Evolutionary conservation across 2,797 vertebrate genomes (phyloP), one percentile per base, ranked within the genome.

Genomic region (Sciurus vulgaris): DNA sequence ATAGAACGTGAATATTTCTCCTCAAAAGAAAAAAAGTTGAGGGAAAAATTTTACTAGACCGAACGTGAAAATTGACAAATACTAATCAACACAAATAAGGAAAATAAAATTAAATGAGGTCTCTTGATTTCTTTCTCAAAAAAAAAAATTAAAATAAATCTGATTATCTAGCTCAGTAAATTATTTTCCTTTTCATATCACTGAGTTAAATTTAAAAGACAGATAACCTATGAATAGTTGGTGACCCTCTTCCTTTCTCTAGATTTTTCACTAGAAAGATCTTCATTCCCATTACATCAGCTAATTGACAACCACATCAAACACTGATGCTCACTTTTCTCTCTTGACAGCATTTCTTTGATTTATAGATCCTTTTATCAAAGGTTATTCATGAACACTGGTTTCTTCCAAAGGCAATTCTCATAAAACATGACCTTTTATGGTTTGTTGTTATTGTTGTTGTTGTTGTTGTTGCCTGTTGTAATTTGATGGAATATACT

Each of bases 341-440:
- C 4, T 89, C 44, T 94, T 81, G 14, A 74, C 69, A 61, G 93
- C 17, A 33, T 35, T 85, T 69, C 77, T 95, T 44, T 74, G 41
- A 86, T 97, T 96, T 86, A 79, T 76, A 13, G 82, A 96, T 96
- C 84, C 74, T 67, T 95, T 67, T 88, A 86, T 38, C 90, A 59
- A 89, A 92, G 33, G 51, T 61, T 89, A 97, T 93, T 95, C 90
- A 38, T 69, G 78, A 97, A 86, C 89, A 56, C 13, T n/a, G 44
- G 28, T 54, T 95, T 95, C 93, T 95, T 96, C 83, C 59, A 77
- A 86, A 92, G 65, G 61, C 88, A 73, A 94, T 96, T 96, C 85
- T 98, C 93, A 96, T 96, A 96, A 96, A 90, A 95, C 76, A 49
- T 78, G 94, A 97, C 86, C 91, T 96, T 97, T 97, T 30, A 6